Percentiles rank a stretch among this genome's conserved stretches.
These are phyloP conservation scores for Liodrosophila aerea DNA, from an alignment of 2,888 invertebrate genomes.

Conservation along the genomic window DNA sequence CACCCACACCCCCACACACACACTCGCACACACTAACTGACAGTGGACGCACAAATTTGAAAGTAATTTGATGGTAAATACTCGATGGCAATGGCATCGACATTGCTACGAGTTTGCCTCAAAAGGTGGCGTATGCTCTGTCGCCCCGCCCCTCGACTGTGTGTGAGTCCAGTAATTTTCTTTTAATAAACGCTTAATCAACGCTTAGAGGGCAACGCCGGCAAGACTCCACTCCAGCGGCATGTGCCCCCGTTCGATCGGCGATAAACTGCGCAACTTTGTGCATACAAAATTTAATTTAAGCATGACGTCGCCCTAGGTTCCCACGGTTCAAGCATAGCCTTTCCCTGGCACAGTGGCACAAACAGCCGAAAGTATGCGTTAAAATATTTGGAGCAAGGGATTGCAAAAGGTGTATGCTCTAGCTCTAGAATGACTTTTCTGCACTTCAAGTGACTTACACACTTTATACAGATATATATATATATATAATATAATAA, in stretches of 20 bases:
- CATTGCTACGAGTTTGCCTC: not conserved
- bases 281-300: constrained; percentile 52
- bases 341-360: constrained; percentile 35
- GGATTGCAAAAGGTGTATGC: no score
- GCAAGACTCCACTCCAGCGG: not conserved
- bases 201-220: constrained; percentile 18
- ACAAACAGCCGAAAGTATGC: not conserved
- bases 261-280: constrained; percentile 50
- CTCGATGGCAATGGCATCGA: constrained; percentile 15
- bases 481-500: no score
- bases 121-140: no score
- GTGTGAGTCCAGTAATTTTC: constrained; percentile 21
- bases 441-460: no score
- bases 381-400: no score
- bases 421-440: no score
- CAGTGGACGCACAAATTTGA: constrained; percentile 35
- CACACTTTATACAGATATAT: no score
- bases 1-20: no score
- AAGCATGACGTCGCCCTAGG: constrained; percentile 24
- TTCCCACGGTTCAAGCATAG: constrained; percentile 8
- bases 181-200: constrained; percentile 60
- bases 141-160: not conserved
- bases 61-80: constrained; percentile 51
- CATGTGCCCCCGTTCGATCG: constrained; percentile 37
- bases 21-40: constrained; percentile 3